Conservation (phyloP, 1,140 invertebrate genomes). For the Cepaea nemoralis region DNA sequence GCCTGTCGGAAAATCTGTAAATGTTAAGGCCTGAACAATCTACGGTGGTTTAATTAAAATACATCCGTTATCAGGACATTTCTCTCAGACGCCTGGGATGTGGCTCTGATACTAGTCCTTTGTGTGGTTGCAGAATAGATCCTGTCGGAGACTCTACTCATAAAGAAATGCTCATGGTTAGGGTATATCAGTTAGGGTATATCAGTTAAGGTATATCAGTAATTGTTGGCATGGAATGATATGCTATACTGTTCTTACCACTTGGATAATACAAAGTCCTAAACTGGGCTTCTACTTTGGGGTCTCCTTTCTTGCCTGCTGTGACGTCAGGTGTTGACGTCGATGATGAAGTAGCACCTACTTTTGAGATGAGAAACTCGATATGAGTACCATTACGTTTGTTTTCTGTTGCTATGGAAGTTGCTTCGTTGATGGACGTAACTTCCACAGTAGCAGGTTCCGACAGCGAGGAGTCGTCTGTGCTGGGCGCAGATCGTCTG, state of each 20-base stretch:
- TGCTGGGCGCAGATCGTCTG: background rate
- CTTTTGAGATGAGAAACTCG: background rate
- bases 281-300: background rate
- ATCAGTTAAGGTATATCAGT: background rate
- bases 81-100: no score
- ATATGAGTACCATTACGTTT: background rate
- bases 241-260: background rate
- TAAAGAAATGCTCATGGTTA: no score
- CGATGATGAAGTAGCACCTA: background rate
- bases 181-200: no score
- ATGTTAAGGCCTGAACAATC: no score
- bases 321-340: background rate
- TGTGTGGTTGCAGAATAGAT: no score
- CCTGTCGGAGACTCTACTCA: no score
- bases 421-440: background rate
- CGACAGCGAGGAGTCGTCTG: background rate
- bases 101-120: no score
- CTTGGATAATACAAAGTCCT: background rate
- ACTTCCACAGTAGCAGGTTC: slow-evolving; percentile 21
- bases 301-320: background rate
- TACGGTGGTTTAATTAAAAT: no score
- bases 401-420: background rate
- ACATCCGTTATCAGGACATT: no score
- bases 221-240: slow-evolving; percentile 25
- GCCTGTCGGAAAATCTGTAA: no score